Percentiles rank a stretch among this genome's conserved stretches.
Evolutionary conservation across 2,888 invertebrate genomes (phyloP).

Genomic region (Acleris cristana): DNA sequence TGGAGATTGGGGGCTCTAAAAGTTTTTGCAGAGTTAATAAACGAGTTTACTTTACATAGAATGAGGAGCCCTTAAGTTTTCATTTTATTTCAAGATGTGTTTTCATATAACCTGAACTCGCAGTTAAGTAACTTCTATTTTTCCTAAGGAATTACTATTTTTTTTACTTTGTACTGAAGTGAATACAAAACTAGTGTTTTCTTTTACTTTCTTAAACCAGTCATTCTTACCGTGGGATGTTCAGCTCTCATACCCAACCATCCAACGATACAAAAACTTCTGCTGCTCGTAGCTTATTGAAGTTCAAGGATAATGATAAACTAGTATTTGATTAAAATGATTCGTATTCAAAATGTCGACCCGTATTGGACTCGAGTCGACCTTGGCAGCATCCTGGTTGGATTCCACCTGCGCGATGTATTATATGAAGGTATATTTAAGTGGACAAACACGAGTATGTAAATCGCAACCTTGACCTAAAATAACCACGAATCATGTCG

Average conservation of each 20-base stretch:
- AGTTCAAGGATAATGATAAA: conserved; percentile 20
- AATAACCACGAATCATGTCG: conserved; percentile 26
- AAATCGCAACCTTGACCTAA: conserved; percentile 64
- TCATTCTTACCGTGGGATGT: too few species aligned
- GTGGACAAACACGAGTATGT: conserved; percentile 46
- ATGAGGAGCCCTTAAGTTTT: too few species aligned
- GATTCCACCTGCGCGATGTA: conserved; percentile 49
- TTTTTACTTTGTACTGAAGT: too few species aligned
- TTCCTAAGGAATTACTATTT: too few species aligned
- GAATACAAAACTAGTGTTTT: too few species aligned
- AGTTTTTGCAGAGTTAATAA: neutral
- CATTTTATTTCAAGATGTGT: too few species aligned
- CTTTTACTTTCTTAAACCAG: too few species aligned
- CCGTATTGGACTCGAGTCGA: conserved; percentile 48
- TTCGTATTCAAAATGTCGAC: conserved; percentile 30
- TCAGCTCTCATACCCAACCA: too few species aligned
- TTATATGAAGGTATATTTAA: conserved; percentile 52
- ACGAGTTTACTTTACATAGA: neutral
- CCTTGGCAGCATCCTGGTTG: conserved; percentile 74
- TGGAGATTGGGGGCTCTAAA: conserved; percentile 92
- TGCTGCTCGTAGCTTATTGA: neutral
- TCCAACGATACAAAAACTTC: neutral
- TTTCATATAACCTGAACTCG: too few species aligned
- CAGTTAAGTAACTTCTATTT: too few species aligned
- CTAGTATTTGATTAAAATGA: conserved; percentile 8